phyloP scores from a whole-genome alignment of 2,113 vertebrate genomes.

The Rhynchopsitta pachyrhyncha region DNA sequence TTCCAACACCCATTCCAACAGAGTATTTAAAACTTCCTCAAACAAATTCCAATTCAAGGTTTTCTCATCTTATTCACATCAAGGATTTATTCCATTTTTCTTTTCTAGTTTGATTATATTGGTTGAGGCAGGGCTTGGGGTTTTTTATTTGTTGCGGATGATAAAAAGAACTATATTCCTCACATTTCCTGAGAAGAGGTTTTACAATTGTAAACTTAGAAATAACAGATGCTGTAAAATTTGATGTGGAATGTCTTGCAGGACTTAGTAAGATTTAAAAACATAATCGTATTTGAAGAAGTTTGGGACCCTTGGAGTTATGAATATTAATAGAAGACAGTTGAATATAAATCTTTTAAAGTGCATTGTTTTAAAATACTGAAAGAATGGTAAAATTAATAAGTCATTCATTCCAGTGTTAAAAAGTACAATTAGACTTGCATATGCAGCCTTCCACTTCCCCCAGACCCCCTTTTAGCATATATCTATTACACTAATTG shows the following conservation, averaged over 20 bases:
- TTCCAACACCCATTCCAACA: background rate
- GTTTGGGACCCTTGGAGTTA: background rate
- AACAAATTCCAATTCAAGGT: background rate
- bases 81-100: background rate
- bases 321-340: background rate
- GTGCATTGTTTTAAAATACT: background rate
- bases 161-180: background rate
- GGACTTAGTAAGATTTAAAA: background rate
- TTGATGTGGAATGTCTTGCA: background rate
- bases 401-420: background rate
- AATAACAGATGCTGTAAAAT: background rate
- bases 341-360: background rate
- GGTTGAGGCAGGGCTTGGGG: background rate
- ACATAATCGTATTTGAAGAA: background rate
- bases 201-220: background rate
- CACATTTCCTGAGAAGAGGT: background rate
- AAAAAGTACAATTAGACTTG: background rate
- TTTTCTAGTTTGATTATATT: background rate
- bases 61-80: background rate
- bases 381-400: background rate
- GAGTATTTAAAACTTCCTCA: background rate
- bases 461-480: background rate
- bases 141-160: background rate
- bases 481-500: background rate
- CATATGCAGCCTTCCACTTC: background rate